Base-by-base conservation (phyloP, 2,888 invertebrate species). In the Eupithecia pulchellata region DNA sequence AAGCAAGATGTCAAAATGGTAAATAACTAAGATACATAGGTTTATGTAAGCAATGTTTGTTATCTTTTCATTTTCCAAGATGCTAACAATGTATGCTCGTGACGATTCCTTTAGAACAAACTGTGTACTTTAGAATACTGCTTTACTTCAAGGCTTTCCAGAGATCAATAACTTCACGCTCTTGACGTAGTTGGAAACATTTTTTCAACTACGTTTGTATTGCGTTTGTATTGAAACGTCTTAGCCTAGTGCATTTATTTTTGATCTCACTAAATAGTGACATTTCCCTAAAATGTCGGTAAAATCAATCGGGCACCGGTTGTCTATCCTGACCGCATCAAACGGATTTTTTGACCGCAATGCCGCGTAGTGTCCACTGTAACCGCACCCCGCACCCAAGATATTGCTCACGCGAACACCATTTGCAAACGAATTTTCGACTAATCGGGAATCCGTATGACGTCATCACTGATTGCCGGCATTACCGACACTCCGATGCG, bases 111-210 rank as follows among this genome's bases (percentile, higher is more conserved):
- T 60, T 60, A 60, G 58, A 32, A 60, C 52, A 0, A 20, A 9
- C 5, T 52, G 25, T 52, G 52, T 60, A 60, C 29, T 30, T 60
- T 60, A 60, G 3, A 60, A 60, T 30, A 25, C 11, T 25, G 52
- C 25, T 25, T 57, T 3, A n/a, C n/a, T 32, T 60, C 58, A 60
- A 60, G 58, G 58, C 17, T 60, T 30, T 32, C 20, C 58, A 30
- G 29, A 60, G n/a, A 32, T 60, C 58, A 60, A 58, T 32, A 20
- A 60, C 32, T 29, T n/a, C 30, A 60, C 58, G 30, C 58, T 60
- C 30, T 52, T 25, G 20, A 52, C 52, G 20, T 57, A 29, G 29
- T 17, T 57, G 29, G 17, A 29, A 29, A 52, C 52, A 52, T 14
- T 17, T 39, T 17, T 39, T 39, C n/a, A n/a, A n/a, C n/a, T n/a